Percentiles rank a stretch among this genome's conserved stretches.
Conservation (phyloP, 2,113 vertebrate species). For the Poeciliopsis retropinna region DNA sequence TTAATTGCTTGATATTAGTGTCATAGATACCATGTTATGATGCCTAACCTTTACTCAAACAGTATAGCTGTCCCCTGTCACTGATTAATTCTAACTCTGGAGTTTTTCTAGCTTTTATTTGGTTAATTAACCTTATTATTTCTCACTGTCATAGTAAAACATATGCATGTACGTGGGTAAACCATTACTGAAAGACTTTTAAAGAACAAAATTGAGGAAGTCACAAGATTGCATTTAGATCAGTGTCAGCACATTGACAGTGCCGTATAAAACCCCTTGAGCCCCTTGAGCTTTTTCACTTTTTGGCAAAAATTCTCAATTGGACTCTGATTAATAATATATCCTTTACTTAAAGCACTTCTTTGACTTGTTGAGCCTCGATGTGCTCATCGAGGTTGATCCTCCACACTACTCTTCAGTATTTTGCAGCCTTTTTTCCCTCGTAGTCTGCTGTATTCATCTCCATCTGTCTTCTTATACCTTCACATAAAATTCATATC, state of each 20-base stretch:
- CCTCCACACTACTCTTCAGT: background rate
- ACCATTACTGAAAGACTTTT: slow-evolving; percentile 13
- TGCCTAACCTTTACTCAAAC: slow-evolving; percentile 5
- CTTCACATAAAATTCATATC: background rate
- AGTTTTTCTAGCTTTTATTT: slow-evolving; percentile 12
- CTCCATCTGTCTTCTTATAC: background rate
- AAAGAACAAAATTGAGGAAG: slow-evolving; percentile 4
- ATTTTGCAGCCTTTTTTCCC: background rate
- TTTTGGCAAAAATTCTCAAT: too few relatives aligned
- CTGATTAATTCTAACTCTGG: slow-evolving; percentile 2
- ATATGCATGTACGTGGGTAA: background rate
- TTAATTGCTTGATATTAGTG: background rate
- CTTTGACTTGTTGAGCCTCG: background rate
- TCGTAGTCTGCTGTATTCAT: background rate
- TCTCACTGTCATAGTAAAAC: slow-evolving; percentile 21
- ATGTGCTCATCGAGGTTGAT: background rate
- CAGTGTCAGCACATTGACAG: background rate
- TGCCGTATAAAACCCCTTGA: too few relatives aligned
- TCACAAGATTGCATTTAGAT: background rate
- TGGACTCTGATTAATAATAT: background rate
- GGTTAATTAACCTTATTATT: slow-evolving; percentile 31
- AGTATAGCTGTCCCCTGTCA: background rate
- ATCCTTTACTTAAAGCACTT: background rate
- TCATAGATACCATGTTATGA: background rate
- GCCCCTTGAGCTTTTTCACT: too few relatives aligned